Evolutionary conservation across 1,140 invertebrate species (phyloP).

Genomic region (Lucilia sericata): DNA sequence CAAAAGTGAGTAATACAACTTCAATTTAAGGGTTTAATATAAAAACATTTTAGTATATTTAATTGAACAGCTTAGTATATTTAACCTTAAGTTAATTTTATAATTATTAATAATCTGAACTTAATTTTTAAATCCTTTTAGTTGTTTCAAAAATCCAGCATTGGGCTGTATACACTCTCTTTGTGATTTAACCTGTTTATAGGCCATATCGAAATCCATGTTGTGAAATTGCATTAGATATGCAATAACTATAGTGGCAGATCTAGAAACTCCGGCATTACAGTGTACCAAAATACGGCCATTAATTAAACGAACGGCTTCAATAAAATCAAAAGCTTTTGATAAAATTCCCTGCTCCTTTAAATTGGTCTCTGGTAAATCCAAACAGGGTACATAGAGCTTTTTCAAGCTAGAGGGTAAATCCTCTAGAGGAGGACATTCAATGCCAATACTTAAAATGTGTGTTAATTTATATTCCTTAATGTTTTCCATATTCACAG

Average conservation of each 20-base stretch:
- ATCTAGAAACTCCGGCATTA: constrained; percentile 90
- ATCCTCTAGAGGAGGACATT: constrained; percentile 63
- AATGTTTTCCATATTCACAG: constrained; percentile 74
- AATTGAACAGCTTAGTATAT: no score
- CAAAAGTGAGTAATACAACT: background rate
- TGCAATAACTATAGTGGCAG: constrained; percentile 84
- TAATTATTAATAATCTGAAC: no score
- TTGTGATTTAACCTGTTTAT: constrained; percentile 74
- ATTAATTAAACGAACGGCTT: constrained; percentile 64
- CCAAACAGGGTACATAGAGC: constrained; percentile 75
- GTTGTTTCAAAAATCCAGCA: constrained; percentile 80
- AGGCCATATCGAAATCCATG: constrained; percentile 78
- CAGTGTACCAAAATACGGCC: constrained; percentile 88
- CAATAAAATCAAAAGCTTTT: constrained; percentile 73
- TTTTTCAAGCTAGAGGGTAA: constrained; percentile 68
- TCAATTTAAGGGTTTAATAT: background rate
- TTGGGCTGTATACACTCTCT: constrained; percentile 82
- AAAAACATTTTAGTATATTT: background rate
- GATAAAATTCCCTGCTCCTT: constrained; percentile 66
- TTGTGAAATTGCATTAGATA: constrained; percentile 82
- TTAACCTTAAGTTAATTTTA: no score
- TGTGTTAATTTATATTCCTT: constrained; percentile 75
- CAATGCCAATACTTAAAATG: constrained; percentile 81
- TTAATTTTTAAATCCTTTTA: constrained; percentile 58
- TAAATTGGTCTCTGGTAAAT: constrained; percentile 79